These are phyloP conservation scores for Hippoglossus hippoglossus DNA, from an alignment of 2,797 vertebrate genomes.

Conservation along the genomic window DNA sequence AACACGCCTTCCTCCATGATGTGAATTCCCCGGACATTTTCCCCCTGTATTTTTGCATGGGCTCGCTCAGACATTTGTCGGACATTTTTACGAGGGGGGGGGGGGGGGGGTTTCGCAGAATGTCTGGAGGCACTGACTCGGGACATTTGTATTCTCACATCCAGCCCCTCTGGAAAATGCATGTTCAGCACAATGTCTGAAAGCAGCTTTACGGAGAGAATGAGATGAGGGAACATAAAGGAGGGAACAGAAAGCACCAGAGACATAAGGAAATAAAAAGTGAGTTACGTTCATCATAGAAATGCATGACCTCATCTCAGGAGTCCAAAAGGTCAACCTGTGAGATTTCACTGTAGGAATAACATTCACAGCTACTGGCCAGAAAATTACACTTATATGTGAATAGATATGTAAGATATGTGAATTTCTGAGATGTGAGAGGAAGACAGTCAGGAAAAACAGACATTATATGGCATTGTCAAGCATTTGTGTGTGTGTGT, in stretches of 20 bases:
- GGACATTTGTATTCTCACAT: too few relatives aligned
- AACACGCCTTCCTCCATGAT: too few relatives aligned
- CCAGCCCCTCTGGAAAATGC: too few relatives aligned
- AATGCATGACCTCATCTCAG: conserved; percentile 42
- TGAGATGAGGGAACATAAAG: background rate
- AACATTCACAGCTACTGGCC: conserved; percentile 19
- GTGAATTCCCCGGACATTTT: too few relatives aligned
- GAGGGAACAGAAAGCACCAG: conserved; percentile 11
- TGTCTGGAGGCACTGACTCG: too few relatives aligned
- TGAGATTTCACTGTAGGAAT: background rate
- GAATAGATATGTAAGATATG: conserved; percentile 8
- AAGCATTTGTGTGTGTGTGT: conserved; percentile 36
- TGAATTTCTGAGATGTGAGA: conserved; percentile 5
- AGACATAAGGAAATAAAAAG: conserved; percentile 21
- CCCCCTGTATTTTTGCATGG: too few relatives aligned
- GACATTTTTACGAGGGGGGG: too few relatives aligned
- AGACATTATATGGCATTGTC: conserved; percentile 28
- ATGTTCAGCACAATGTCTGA: too few relatives aligned
- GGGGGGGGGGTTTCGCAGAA: too few relatives aligned
- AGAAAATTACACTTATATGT: conserved; percentile 13
- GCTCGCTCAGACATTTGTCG: too few relatives aligned
- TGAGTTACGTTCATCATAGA: conserved; percentile 6
- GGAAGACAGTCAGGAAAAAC: conserved; percentile 29
- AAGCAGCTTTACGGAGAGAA: background rate
- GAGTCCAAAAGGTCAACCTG: conserved; percentile 22